Evolutionary conservation across 2,888 invertebrate species (phyloP).

Genomic region (Nemurella pictetii): DNA sequence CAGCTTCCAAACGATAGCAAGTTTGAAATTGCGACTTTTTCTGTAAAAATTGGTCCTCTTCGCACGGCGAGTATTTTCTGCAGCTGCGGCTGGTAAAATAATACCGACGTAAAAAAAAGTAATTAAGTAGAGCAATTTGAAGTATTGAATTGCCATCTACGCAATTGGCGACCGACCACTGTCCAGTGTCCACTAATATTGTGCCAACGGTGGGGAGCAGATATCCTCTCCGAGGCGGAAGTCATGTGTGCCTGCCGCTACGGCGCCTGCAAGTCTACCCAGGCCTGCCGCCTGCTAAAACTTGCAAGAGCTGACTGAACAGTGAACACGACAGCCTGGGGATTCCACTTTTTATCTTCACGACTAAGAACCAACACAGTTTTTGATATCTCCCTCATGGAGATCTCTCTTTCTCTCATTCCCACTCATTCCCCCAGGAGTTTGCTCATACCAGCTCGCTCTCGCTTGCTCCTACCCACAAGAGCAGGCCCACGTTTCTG

Average conservation of each 20-base stretch:
- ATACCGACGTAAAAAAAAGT: neutral
- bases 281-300: constrained; percentile 16
- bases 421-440: constrained; percentile 3
- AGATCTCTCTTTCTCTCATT: constrained; percentile 20
- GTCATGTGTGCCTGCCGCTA: neutral
- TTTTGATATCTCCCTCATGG: constrained; percentile 35
- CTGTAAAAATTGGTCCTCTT: neutral
- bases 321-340: constrained; percentile 21
- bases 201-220: neutral
- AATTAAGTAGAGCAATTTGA: neutral
- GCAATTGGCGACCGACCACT: neutral
- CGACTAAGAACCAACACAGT: constrained; percentile 33
- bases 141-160: neutral
- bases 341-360: constrained; percentile 29
- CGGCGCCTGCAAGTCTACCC: neutral
- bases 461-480: neutral
- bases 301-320: constrained; percentile 9
- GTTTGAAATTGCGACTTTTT: neutral
- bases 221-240: neutral
- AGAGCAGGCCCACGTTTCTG: neutral
- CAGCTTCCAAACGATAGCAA: neutral
- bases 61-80: neutral
- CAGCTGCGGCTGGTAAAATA: neutral
- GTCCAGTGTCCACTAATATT: neutral
- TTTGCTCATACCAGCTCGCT: neutral